These are phyloP conservation scores for Riparia riparia DNA, from an alignment of 2,113 vertebrate species.

Conservation along the genomic window DNA sequence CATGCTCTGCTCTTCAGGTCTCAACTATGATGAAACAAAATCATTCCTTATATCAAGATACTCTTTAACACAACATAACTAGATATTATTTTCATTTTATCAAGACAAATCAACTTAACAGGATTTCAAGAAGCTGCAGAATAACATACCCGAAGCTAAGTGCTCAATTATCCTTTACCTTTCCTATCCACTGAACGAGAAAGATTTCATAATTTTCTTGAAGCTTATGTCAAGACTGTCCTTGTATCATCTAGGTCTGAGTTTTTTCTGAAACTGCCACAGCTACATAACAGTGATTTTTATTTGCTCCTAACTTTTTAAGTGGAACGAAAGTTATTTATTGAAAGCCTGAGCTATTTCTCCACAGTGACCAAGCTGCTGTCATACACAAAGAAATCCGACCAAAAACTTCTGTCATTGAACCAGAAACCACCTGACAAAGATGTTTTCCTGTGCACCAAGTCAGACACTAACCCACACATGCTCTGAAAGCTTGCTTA, in stretches of 20 bases:
- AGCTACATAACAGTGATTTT: rapidly evolving
- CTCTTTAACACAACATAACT: background rate
- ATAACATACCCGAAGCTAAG: rapidly evolving
- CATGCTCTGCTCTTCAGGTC: background rate
- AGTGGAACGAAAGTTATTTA: background rate
- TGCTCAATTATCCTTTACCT: background rate
- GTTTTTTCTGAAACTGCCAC: background rate
- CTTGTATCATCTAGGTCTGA: background rate
- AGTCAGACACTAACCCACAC: background rate
- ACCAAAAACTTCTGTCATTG: background rate
- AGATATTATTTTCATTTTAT: background rate
- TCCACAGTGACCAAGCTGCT: background rate
- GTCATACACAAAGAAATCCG: background rate
- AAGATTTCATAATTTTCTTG: background rate
- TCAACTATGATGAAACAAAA: background rate
- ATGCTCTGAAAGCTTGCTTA: background rate
- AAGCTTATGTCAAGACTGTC: background rate
- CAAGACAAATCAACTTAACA: background rate
- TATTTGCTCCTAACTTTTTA: background rate
- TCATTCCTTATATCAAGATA: background rate
- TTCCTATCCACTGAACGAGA: background rate
- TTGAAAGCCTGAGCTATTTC: background rate
- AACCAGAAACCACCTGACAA: slow-evolving; percentile 17
- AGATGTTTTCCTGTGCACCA: background rate
- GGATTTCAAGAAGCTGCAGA: background rate